A percentile compares a stretch with the other conserved stretches of the same genome.
These are phyloP conservation scores for Bombus sibiricus DNA, from an alignment of 1,140 invertebrate species.

Conservation along the genomic window DNA sequence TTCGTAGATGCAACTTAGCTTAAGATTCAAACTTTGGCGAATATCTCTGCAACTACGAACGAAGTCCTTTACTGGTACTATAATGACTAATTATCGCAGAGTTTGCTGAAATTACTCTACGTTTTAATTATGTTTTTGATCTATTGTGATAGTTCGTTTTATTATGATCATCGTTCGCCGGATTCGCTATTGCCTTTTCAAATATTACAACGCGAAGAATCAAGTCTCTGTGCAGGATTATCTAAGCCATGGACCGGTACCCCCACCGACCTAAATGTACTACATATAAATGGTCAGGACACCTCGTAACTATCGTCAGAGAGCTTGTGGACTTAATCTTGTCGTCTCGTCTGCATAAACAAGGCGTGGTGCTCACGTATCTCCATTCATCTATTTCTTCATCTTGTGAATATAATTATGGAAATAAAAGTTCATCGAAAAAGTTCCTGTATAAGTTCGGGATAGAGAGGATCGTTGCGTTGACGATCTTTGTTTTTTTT, in stretches of 20 bases:
- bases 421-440: background rate
- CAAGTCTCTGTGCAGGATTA: constrained; percentile 57
- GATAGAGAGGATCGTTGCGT: background rate
- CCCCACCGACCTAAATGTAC: constrained; percentile 81
- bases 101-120: background rate
- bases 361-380: background rate
- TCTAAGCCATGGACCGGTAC: constrained; percentile 73
- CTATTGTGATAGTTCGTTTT: background rate
- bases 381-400: no score
- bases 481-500: background rate
- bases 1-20: no score
- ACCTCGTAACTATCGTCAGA: constrained; percentile 78
- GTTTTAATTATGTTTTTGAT: background rate
- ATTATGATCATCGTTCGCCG: no score
- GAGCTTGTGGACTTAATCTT: constrained; percentile 70
- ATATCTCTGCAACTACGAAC: no score
- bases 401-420: background rate
- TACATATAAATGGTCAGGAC: constrained; percentile 81
- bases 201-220: constrained; percentile 23
- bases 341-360: background rate
- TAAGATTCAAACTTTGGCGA: no score
- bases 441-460: background rate
- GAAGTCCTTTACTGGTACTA: no score
- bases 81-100: background rate
- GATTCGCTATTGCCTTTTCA: background rate